phyloP scores from a whole-genome alignment of 2,113 vertebrate species.

The Sarotherodon lohbergeri region DNA sequence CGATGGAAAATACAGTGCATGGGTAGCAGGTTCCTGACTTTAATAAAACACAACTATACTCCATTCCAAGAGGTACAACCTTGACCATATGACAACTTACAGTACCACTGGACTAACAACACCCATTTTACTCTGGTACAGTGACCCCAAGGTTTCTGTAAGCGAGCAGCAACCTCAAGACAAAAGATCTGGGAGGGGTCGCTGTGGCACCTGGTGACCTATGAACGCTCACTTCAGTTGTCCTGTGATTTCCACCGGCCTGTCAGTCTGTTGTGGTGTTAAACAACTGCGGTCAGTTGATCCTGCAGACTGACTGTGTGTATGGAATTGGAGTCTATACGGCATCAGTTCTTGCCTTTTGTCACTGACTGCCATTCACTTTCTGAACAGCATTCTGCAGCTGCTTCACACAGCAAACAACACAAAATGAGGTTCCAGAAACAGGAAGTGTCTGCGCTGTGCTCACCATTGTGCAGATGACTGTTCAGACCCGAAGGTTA shows the following conservation, averaged over 20 bases:
- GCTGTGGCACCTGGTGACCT: background rate
- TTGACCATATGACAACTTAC: background rate
- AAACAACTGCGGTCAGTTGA: slow-evolving; percentile 42
- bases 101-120: background rate
- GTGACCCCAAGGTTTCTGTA: background rate
- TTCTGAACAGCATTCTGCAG: slow-evolving; percentile 31
- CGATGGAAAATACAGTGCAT: background rate
- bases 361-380: slow-evolving; percentile 50
- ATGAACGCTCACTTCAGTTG: background rate
- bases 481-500: slow-evolving; percentile 47
- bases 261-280: slow-evolving; percentile 40
- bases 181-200: slow-evolving; percentile 28
- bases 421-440: slow-evolving; percentile 17
- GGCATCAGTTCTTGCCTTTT: slow-evolving; percentile 34
- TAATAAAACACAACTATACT: background rate
- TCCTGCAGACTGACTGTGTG: background rate
- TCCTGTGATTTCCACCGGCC: background rate
- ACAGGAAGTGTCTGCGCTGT: slow-evolving; percentile 24
- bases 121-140: background rate
- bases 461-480: slow-evolving; percentile 48
- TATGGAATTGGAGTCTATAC: slow-evolving; percentile 38
- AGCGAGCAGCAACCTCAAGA: background rate
- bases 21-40: background rate
- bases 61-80: background rate
- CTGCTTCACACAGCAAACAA: slow-evolving; percentile 28